Percentiles rank a stretch among this genome's conserved stretches.
Evolutionary conservation across 35 echinoderm and acorn worm genomes (phyloP).

Genomic region (Apostichopus californicus): DNA sequence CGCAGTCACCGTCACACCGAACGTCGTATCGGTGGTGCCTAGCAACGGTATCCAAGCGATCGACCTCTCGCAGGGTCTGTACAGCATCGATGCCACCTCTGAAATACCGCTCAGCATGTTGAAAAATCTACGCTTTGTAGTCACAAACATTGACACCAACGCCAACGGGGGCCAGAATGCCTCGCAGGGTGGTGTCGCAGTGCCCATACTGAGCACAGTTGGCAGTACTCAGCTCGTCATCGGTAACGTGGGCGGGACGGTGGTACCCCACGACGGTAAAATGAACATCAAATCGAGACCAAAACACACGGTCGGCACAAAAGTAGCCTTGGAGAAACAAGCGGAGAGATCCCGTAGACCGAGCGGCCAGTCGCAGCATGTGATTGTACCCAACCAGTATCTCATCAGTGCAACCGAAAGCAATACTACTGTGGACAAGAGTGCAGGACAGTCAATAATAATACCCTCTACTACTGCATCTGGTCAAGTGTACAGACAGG

Average conservation of each 20-base stretch:
- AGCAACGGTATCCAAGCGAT: constrained; percentile 78
- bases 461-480: constrained; percentile 61
- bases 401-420: constrained; percentile 35
- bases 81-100: constrained; percentile 66
- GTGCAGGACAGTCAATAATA: constrained; percentile 44
- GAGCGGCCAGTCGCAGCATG: constrained; percentile 46
- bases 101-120: constrained; percentile 66
- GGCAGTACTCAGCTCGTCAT: constrained; percentile 69
- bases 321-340: constrained; percentile 59
- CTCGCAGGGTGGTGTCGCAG: constrained; percentile 51
- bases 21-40: constrained; percentile 73
- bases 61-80: constrained; percentile 55
- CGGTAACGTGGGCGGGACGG: constrained; percentile 66
- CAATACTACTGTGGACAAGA: constrained; percentile 42
- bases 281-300: constrained; percentile 93
- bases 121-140: constrained; percentile 86
- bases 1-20: constrained; percentile 57
- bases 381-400: constrained; percentile 61
- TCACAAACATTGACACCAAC: constrained; percentile 86
- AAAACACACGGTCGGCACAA: constrained; percentile 53
- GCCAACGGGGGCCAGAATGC: constrained; percentile 62
- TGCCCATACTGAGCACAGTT: constrained; percentile 75
- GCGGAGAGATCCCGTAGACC: constrained; percentile 52
- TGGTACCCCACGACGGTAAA: constrained; percentile 80
- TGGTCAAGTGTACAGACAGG: constrained; percentile 76